Evolutionary conservation across 2,888 invertebrate genomes (phyloP).

Genomic region (Seira ritae): DNA sequence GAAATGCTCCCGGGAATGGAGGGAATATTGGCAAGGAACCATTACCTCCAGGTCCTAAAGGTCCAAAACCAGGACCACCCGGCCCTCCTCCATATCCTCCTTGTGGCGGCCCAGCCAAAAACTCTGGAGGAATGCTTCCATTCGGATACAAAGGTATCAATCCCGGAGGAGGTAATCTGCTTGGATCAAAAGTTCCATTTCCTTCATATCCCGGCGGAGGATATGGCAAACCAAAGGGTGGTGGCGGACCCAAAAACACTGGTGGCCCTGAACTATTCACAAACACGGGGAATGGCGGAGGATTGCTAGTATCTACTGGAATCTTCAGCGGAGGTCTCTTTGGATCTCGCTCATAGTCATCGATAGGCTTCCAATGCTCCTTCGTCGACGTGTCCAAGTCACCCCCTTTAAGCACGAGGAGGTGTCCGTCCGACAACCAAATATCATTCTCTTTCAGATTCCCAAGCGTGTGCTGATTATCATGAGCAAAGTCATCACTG

Average conservation of each 20-base stretch:
- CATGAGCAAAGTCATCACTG: slow-evolving; percentile 88
- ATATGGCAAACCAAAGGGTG: slow-evolving; percentile 81
- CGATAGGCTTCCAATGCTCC: slow-evolving; percentile 86
- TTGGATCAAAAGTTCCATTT: slow-evolving; percentile 72
- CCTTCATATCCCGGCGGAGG: slow-evolving; percentile 75
- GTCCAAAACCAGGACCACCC: slow-evolving; percentile 28
- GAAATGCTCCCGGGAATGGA: slow-evolving; percentile 41
- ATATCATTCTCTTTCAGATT: slow-evolving; percentile 90
- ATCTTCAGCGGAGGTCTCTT: slow-evolving; percentile 85
- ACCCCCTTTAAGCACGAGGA: slow-evolving; percentile 89
- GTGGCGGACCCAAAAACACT: slow-evolving; percentile 87
- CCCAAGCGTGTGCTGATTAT: slow-evolving; percentile 87
- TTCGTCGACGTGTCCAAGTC: slow-evolving; percentile 75
- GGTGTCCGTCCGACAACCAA: slow-evolving; percentile 92
- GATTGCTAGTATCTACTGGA: slow-evolving; percentile 85
- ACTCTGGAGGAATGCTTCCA: slow-evolving; percentile 70
- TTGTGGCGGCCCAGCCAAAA: slow-evolving; percentile 64
- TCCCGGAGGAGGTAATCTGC: slow-evolving; percentile 71
- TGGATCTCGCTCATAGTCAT: slow-evolving; percentile 88
- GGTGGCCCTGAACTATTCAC: slow-evolving; percentile 90
- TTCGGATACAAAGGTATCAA: slow-evolving; percentile 71
- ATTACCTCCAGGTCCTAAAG: slow-evolving; percentile 76
- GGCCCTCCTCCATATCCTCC: slow-evolving; percentile 45
- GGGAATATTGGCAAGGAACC: slow-evolving; percentile 79
- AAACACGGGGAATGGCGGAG: slow-evolving; percentile 95